phyloP scores from a whole-genome alignment of 37 sponge, comb jelly and placozoan species.

The Halisarca cf. caerulea region DNA sequence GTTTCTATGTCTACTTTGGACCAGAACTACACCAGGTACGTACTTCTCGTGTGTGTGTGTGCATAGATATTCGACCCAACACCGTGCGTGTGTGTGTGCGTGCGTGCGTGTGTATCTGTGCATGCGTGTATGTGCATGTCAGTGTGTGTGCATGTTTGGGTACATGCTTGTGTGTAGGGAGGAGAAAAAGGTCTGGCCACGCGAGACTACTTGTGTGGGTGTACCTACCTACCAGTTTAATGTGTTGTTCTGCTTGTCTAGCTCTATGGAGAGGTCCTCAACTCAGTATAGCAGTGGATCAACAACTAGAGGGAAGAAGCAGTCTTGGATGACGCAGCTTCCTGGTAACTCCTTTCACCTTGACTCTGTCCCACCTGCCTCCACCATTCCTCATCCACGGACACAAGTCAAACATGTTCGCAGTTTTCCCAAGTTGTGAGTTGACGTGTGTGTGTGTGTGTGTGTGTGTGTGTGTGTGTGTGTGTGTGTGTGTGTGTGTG shows the following conservation, averaged over 20 bases:
- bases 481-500: no score
- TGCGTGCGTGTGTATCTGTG: conserved; percentile 35
- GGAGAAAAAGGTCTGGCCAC: no score
- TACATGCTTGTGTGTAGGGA: neutral
- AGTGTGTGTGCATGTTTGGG: conserved; percentile 15
- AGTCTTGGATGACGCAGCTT: conserved; percentile 76
- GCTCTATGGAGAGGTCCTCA: conserved; percentile 46
- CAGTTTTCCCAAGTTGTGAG: conserved; percentile 83
- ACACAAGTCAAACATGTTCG: conserved; percentile 64
- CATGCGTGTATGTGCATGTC: neutral
- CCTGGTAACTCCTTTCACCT: conserved; percentile 90
- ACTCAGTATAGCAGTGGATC: conserved; percentile 22
- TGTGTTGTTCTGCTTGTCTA: neutral
- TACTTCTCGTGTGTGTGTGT: no score
- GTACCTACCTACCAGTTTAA: no score
- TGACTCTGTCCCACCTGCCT: conserved; percentile 95
- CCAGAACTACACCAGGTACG: neutral
- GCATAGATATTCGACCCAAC: no score
- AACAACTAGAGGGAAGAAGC: conserved; percentile 54
- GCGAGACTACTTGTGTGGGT: no score
- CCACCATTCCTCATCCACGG: conserved; percentile 59
- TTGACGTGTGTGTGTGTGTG: no score
- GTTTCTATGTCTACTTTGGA: conserved; percentile 20
- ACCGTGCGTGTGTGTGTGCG: conserved; percentile 29
- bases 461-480: neutral